Base-by-base conservation (phyloP, 2,113 vertebrate species). In the Phylloscopus trochilus region DNA sequence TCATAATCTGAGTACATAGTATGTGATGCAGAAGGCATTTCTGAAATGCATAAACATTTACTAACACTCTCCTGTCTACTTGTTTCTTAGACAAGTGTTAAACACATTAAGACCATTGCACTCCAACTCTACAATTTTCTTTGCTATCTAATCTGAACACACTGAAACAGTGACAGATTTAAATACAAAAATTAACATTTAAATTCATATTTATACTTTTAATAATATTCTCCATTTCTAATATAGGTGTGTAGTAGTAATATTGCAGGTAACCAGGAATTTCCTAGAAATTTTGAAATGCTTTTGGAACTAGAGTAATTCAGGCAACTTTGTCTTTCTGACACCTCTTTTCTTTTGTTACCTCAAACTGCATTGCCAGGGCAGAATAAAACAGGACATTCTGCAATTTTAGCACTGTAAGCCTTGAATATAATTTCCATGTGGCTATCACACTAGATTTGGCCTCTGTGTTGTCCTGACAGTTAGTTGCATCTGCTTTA, bases 21-120 rank as follows among this genome's bases (percentile, higher is more conserved):
- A 55, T 96, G 95, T 77, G 91, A 94, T 84, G 63, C 92, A 93
- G 75, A 96, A 97, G 86, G 96, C 95, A 97, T 97, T 97, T 95
- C 95, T 95, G 96, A 97, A 98, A 98, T 96, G 97, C 95, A 90
- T 96, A 88, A 97, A 97, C 95, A 93, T 97, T 95, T 95, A 85
- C 97, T 92, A 91, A 95, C 69, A 73, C 86, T 95, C 92, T 91
- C 53, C 66, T 93, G 66, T 85, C 95, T 96, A 24, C 91, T 93
- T 95, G 70, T 82, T 95, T 96, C 90, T 93, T 76, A 89, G 90
- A 91, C 87, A 76, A 95, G 75, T 83, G 67, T 79, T 95, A 91
- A 83, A 90, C 56, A 86, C 74, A 88, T 93, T 87, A 94, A 58
- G 78, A 86, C 53, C 70, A 51, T 68, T 77, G 78, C 70, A 90